phyloP scores from a whole-genome alignment of 2,113 vertebrate species.

The Paraplagusia blochii region DNA sequence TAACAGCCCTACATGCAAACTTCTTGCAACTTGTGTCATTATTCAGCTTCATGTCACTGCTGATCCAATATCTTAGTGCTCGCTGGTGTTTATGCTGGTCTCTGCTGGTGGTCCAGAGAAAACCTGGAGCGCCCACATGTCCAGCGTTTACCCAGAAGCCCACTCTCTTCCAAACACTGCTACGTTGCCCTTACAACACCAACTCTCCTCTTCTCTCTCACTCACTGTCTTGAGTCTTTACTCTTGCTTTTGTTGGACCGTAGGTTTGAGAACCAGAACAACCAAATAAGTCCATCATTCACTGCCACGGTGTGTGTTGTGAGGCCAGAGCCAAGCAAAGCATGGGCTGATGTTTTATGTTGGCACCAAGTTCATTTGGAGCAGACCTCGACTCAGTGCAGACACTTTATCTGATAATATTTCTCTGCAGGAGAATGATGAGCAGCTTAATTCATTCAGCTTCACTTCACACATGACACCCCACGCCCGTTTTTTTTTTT shows the following conservation, averaged over 20 bases:
- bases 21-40: neutral
- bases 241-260: conserved; percentile 51
- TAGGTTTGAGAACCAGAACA: conserved; percentile 19
- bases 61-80: conserved; percentile 1
- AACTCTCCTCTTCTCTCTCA: conserved; percentile 4
- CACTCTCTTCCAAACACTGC: conserved; percentile 28
- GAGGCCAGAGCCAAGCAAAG: conserved; percentile 42
- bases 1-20: neutral
- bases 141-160: conserved; percentile 41
- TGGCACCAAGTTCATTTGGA: conserved; percentile 5
- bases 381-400: neutral
- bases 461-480: conserved; percentile 12
- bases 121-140: conserved; percentile 16
- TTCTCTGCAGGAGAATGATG: conserved; percentile 3
- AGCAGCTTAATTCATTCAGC: conserved; percentile 16
- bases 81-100: conserved; percentile 4
- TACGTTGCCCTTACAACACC: conserved; percentile 41
- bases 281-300: conserved; percentile 45
- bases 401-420: conserved; percentile 14
- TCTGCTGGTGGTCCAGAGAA: conserved; percentile 48
- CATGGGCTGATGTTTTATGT: conserved; percentile 23
- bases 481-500: conserved; percentile 8
- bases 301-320: conserved; percentile 18
- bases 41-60: neutral
- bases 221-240: conserved; percentile 10